These are phyloP conservation scores for Hesperia comma DNA, from an alignment of 2,888 invertebrate genomes.

Conservation along the genomic window DNA sequence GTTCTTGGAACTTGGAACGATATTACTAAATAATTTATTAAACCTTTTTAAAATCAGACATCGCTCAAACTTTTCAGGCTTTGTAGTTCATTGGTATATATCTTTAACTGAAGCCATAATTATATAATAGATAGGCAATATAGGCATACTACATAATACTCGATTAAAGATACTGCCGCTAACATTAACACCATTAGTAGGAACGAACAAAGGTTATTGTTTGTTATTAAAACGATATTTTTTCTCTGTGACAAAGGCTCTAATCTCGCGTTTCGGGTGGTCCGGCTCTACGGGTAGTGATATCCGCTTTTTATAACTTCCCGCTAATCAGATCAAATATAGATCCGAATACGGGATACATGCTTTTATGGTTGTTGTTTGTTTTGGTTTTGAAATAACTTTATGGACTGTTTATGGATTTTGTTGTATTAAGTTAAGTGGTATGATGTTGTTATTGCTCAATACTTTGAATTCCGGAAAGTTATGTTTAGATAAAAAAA, in stretches of 20 bases:
- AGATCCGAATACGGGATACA: constrained; percentile 26
- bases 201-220: constrained; percentile 8
- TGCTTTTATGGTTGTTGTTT: constrained; percentile 24
- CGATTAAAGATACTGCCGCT: background rate
- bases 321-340: constrained; percentile 31
- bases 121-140: background rate
- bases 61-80: too few species aligned
- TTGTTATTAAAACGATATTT: constrained; percentile 33
- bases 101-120: background rate
- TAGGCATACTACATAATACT: background rate
- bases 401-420: too few species aligned
- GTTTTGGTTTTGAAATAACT: background rate
- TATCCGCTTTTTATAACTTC: constrained; percentile 23
- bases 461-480: too few species aligned
- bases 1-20: too few species aligned
- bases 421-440: too few species aligned
- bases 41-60: too few species aligned
- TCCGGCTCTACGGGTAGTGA: constrained; percentile 36
- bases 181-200: constrained; percentile 19
- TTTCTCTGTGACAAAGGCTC: constrained; percentile 29
- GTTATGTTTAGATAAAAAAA: too few species aligned
- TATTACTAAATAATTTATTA: too few species aligned
- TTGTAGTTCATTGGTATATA: too few species aligned
- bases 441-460: too few species aligned
- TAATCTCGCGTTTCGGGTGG: constrained; percentile 42